Evolutionary conservation across 2,888 invertebrate species (phyloP).

Genomic region (Shargacucullia verbasci): DNA sequence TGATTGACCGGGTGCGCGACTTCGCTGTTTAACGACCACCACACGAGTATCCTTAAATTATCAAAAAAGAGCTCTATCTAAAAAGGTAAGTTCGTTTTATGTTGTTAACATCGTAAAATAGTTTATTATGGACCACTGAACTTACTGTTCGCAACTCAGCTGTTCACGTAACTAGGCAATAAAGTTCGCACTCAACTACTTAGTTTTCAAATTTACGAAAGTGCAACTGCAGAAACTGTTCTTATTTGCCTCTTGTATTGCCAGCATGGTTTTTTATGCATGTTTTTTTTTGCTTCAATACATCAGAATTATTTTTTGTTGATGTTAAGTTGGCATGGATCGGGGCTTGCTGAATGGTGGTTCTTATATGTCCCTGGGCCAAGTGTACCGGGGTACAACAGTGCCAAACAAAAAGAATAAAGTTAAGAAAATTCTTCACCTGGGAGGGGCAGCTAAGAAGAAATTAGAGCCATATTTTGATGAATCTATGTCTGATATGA

Average conservation of each 20-base stretch:
- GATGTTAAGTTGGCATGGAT: constrained; percentile 88
- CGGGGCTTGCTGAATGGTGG: constrained; percentile 89
- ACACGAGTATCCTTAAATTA: constrained; percentile 22
- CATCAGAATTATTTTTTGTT: constrained; percentile 67
- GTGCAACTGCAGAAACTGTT: constrained; percentile 15
- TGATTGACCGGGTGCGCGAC: constrained; percentile 33
- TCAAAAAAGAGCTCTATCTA: constrained; percentile 21
- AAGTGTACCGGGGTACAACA: constrained; percentile 91
- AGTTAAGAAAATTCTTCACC: constrained; percentile 90
- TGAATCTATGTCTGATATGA: constrained; percentile 53
- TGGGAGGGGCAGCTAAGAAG: constrained; percentile 78
- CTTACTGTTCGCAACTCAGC: constrained; percentile 49
- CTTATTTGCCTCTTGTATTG: constrained; percentile 12
- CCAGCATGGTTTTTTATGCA: constrained; percentile 29
- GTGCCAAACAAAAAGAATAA: constrained; percentile 85
- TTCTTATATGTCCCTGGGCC: constrained; percentile 90
- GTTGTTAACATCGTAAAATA: constrained; percentile 5
- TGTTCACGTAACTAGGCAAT: constrained; percentile 58
- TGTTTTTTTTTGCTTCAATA: constrained; percentile 55
- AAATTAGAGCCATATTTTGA: constrained; percentile 66
- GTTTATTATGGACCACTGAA: constrained; percentile 13
- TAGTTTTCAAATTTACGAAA: constrained; percentile 44
- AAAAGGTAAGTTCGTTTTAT: constrained; percentile 43
- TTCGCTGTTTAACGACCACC: constrained; percentile 32
- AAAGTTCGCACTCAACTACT: constrained; percentile 57